Evolutionary conservation across 2,888 invertebrate genomes (phyloP), one percentile per base, ranked within the genome.

Genomic region (Linyphia triangularis): DNA sequence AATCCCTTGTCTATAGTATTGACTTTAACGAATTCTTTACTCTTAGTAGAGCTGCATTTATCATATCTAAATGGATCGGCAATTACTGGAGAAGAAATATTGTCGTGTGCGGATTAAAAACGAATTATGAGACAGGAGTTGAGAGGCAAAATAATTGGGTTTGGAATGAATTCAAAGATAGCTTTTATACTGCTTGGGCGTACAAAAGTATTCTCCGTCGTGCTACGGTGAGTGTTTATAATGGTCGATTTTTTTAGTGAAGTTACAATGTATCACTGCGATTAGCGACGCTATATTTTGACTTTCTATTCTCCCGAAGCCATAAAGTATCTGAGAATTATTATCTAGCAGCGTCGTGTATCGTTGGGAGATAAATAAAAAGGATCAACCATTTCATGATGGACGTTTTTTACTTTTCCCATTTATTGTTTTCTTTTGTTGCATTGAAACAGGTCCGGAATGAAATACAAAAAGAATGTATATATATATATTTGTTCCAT

Each of bases 61-160:
- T 61, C 82, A 88, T 88, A 82, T 88, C 82, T 82, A 77, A 88
- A 88, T 88, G 77, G 79, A 79, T 89, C 72, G 84, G 84, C 84
- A 78, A 89, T 88, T 88, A 88, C 73, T 67, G 72, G 13, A 43
- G 72, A 84, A 78, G 84, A 89, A 83, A 89, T 89, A 89, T 84
- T 28, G 67, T 57, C 78, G 37, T 63, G 51, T 37, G 63, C 43
- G 88, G 88, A 89, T 89, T 89, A 84, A 84, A 79, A 78, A 84
- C 84, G 81, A 89, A 84, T 89, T 89, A 89, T 89, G 83, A 72
- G 83, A 83, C 78, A 89, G 61, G 67, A 63, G 81, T 72, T 63
- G 78, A 78, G 72, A 79, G 73, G 65, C 43, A 70, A 84, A 89
- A 89, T 89, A 89, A 89, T 89, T 89, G 84, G 78, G 59, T 73